Percentiles rank a stretch among this genome's conserved stretches.
phyloP scores from a whole-genome alignment of 2,888 invertebrate species.

The Siphonodentalium dalli region DNA sequence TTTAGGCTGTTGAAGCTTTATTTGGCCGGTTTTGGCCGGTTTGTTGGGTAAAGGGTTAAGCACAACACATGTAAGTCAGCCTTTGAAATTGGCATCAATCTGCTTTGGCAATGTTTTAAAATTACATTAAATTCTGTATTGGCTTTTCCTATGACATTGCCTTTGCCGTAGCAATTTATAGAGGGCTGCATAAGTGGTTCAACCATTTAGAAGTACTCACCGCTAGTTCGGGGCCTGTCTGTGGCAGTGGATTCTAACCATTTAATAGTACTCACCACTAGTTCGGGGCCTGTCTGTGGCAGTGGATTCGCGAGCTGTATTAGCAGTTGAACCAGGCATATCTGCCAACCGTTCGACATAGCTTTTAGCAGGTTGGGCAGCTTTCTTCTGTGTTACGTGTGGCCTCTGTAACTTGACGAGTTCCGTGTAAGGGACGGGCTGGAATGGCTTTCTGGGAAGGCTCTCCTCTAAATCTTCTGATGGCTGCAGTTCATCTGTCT shows the following conservation, averaged over 20 bases:
- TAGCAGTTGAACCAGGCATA: conserved; percentile 7
- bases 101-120: too few relatives aligned
- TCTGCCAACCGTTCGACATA: conserved; percentile 23
- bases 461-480: too few relatives aligned
- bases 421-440: conserved; percentile 47
- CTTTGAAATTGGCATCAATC: too few relatives aligned
- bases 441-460: conserved; percentile 34
- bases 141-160: not conserved
- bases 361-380: conserved; percentile 17
- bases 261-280: not conserved
- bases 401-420: conserved; percentile 58
- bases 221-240: not conserved
- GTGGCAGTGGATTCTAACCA: not conserved
- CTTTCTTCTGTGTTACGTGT: conserved; percentile 48
- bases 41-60: too few relatives aligned
- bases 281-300: not conserved
- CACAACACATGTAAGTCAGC: too few relatives aligned
- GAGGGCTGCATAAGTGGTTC: not conserved
- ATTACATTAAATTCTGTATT: too few relatives aligned
- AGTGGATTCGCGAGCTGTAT: conserved; percentile 1
- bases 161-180: not conserved
- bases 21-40: too few relatives aligned
- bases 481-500: too few relatives aligned
- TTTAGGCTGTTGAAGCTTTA: too few relatives aligned
- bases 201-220: not conserved